Conservation (phyloP, 2,888 invertebrate genomes). For the Agelastica alni region DNA sequence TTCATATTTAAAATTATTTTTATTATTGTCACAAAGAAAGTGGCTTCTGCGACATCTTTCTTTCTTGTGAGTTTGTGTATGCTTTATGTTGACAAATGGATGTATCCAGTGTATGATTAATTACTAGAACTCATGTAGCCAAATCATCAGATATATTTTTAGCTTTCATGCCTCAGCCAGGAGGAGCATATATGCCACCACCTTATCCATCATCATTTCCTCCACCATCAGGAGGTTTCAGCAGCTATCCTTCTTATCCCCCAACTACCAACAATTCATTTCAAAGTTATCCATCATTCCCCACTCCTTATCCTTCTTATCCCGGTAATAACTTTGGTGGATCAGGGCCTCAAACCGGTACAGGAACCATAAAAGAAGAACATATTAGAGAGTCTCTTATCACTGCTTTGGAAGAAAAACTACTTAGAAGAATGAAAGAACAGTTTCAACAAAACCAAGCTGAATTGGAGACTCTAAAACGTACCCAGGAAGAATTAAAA, state of each 20-base stretch:
- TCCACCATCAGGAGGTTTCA: constrained; percentile 26
- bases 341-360: constrained; percentile 55
- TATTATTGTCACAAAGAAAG: too few relatives aligned
- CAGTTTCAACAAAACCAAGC: constrained; percentile 90
- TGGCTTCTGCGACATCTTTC: too few relatives aligned
- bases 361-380: constrained; percentile 91
- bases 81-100: too few relatives aligned
- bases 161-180: constrained; percentile 58
- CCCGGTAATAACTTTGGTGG: constrained; percentile 37
- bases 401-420: constrained; percentile 94
- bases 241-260: constrained; percentile 38
- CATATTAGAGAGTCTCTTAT: constrained; percentile 92
- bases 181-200: constrained; percentile 41
- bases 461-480: constrained; percentile 84
- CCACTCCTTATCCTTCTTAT: constrained; percentile 41
- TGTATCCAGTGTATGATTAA: too few relatives aligned
- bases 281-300: constrained; percentile 32
- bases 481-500: constrained; percentile 84
- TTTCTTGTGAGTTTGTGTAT: too few relatives aligned
- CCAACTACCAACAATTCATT: constrained; percentile 28
- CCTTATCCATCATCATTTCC: constrained; percentile 39
- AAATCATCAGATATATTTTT: too few relatives aligned
- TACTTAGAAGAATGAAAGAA: constrained; percentile 84
- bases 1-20: too few relatives aligned
- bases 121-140: too few relatives aligned